Percentiles rank a stretch among this genome's conserved stretches.
Conservation (phyloP, 2,113 vertebrate species). For the Cromileptes altivelis region DNA sequence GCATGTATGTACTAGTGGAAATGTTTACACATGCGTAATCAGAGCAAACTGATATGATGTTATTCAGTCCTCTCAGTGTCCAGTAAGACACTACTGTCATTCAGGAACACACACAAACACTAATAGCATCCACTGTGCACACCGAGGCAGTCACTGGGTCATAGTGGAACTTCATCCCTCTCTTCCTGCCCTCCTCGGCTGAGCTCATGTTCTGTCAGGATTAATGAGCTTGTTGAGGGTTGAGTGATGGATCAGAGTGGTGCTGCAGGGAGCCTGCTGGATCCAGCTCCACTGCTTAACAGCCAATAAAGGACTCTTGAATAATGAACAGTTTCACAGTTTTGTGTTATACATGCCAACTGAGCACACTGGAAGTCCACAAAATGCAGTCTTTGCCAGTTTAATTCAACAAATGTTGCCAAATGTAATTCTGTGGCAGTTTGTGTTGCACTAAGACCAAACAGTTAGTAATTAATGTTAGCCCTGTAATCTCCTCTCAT, state of each 20-base stretch:
- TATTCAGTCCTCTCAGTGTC: background rate
- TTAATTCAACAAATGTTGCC: background rate
- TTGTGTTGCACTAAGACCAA: background rate
- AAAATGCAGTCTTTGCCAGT: too few relatives aligned
- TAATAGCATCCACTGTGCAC: conserved; percentile 3
- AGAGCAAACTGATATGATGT: background rate
- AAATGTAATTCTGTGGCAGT: background rate
- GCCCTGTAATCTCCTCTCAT: background rate
- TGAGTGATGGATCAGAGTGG: conserved; percentile 59
- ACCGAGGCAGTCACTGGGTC: conserved; percentile 28
- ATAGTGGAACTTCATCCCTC: conserved; percentile 19
- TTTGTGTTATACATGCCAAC: background rate
- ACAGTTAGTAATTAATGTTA: background rate
- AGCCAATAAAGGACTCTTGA: conserved; percentile 11
- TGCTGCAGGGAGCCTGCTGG: conserved; percentile 36
- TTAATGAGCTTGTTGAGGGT: conserved; percentile 59
- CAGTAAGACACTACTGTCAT: background rate
- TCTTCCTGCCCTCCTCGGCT: conserved; percentile 21
- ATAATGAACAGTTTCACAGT: conserved; percentile 2
- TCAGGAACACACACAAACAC: conserved; percentile 8
- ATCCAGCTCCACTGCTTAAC: conserved; percentile 35
- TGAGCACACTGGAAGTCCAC: background rate
- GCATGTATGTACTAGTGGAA: background rate
- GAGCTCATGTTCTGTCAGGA: conserved; percentile 60
- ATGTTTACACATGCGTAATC: background rate